Conservation (phyloP, 2,888 invertebrate species). For the Ellobium chinense region DNA sequence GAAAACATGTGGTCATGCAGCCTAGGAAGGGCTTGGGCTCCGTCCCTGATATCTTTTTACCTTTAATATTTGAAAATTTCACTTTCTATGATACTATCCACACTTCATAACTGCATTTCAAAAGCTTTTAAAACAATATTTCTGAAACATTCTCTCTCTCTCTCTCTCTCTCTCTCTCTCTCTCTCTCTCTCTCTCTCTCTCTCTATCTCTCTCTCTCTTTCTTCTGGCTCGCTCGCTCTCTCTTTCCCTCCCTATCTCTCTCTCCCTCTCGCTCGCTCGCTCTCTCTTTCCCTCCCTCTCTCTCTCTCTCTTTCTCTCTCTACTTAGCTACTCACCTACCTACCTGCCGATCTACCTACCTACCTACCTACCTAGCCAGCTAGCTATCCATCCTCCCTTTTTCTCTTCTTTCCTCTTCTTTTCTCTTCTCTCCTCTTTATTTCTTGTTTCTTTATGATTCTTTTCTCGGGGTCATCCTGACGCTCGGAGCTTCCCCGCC, state of each 20-base stretch:
- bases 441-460: neutral
- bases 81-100: too few species aligned
- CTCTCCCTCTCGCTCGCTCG: neutral
- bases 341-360: neutral
- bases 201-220: neutral
- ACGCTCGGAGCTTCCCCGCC: too few species aligned
- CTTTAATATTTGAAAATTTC: too few species aligned
- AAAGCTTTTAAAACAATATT: too few species aligned
- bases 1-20: too few species aligned
- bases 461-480: too few species aligned
- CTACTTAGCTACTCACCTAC: neutral
- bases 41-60: too few species aligned
- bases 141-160: neutral
- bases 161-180: neutral
- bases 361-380: neutral
- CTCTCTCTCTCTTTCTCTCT: neutral
- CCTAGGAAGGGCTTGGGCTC: too few species aligned
- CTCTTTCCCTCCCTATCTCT: neutral
- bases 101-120: too few species aligned
- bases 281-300: neutral
- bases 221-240: neutral
- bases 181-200: neutral
- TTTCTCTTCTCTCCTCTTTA: neutral
- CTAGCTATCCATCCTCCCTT: neutral
- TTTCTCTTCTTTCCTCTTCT: neutral